Percentiles rank a stretch among this genome's conserved stretches.
Conservation (phyloP, 2,113 vertebrate species). For the Delphinus delphis region DNA sequence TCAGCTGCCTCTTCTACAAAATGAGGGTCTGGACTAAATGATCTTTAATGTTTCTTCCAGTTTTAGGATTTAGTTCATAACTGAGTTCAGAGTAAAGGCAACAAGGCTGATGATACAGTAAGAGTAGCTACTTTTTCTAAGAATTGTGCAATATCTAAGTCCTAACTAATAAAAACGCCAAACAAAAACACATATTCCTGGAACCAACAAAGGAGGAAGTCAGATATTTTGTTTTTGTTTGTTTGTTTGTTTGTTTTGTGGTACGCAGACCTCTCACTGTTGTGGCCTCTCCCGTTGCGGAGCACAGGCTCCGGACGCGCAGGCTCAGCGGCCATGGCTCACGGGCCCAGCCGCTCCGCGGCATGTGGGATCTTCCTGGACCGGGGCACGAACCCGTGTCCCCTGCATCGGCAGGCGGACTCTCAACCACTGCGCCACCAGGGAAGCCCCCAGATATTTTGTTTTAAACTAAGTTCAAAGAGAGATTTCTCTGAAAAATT, state of each 20-base stretch:
- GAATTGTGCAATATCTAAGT: not conserved
- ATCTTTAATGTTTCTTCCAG: not conserved
- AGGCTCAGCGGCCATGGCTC: too few relatives aligned
- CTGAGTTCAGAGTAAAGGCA: not conserved
- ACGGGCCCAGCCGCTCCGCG: too few relatives aligned
- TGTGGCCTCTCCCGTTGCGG: too few relatives aligned
- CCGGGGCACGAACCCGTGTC: too few relatives aligned
- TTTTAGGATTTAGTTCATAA: not conserved
- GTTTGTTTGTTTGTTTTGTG: too few relatives aligned
- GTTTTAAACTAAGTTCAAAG: slow-evolving; percentile 16
- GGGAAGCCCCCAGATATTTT: not conserved
- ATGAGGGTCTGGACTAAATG: not conserved
- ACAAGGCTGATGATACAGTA: not conserved
- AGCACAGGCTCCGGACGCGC: too few relatives aligned
- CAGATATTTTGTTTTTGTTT: not conserved
- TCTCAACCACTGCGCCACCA: too few relatives aligned
- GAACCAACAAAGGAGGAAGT: slow-evolving; percentile 21
- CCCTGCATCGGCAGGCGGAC: too few relatives aligned
- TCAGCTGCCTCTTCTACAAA: not conserved
- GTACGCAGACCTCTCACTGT: too few relatives aligned
- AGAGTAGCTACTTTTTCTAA: not conserved
- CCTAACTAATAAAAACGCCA: not conserved
- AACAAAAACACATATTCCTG: not conserved
- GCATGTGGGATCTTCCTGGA: too few relatives aligned
- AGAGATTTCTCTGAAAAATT: not conserved